phyloP scores from a whole-genome alignment of 1,140 invertebrate species.

The Brevipalpus yothersi region DNA sequence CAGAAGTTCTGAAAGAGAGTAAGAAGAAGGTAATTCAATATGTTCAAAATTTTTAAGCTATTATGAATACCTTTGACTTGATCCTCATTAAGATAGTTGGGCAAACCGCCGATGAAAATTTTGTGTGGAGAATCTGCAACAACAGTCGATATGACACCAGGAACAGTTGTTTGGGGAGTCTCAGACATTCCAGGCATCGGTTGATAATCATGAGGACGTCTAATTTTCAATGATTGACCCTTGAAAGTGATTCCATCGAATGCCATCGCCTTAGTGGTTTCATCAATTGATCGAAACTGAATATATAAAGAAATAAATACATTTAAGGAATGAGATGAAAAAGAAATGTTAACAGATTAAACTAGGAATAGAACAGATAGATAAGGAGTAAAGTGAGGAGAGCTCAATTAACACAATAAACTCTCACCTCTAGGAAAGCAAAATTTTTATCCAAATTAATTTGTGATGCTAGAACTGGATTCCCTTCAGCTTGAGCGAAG shows the following conservation, averaged over 20 bases:
- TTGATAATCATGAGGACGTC: constrained; percentile 95
- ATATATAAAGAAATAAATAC: constrained; percentile 13
- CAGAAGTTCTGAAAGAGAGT: constrained; percentile 44
- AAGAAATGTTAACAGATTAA: neutral
- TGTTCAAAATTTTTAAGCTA: neutral
- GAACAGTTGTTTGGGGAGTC: constrained; percentile 29
- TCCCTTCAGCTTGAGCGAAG: constrained; percentile 87
- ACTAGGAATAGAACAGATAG: neutral
- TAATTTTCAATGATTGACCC: constrained; percentile 94
- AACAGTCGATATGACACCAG: constrained; percentile 45
- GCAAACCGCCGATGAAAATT: constrained; percentile 96
- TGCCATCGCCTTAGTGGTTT: constrained; percentile 99
- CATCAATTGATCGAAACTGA: constrained; percentile 85
- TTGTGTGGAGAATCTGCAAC: constrained; percentile 86
- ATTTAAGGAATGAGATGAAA: neutral
- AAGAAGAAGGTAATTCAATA: constrained; percentile 12
- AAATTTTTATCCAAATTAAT: constrained; percentile 98
- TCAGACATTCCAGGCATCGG: constrained; percentile 91
- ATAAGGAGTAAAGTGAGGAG: neutral
- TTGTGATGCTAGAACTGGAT: constrained; percentile 93
- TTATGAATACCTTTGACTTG: constrained; percentile 46
- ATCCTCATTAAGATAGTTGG: constrained; percentile 97
- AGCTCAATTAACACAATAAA: no score
- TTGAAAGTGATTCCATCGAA: constrained; percentile 99
- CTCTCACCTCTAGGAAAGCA: constrained; percentile 86